Evolutionary conservation across 2,113 vertebrate species (phyloP).

Genomic region (Chionomys nivalis): DNA sequence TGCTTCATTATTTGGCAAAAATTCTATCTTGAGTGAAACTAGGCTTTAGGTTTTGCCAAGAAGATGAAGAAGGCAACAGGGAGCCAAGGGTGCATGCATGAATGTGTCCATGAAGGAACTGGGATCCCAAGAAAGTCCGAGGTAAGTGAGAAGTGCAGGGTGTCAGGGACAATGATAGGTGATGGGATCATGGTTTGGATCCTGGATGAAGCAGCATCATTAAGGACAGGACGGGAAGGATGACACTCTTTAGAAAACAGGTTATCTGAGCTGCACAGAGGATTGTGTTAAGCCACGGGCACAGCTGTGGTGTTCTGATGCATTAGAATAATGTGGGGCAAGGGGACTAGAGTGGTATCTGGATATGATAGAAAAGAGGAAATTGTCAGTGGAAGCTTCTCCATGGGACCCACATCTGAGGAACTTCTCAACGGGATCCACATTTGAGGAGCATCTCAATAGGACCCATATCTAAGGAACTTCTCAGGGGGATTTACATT

Average conservation of each 20-base stretch:
- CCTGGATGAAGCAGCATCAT: neutral
- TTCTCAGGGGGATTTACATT: rapidly evolving
- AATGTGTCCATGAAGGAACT: neutral
- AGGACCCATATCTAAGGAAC: neutral
- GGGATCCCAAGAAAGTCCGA: neutral
- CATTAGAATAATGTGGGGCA: neutral
- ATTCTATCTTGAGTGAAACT: neutral
- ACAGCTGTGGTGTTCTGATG: neutral
- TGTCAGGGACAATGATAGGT: neutral
- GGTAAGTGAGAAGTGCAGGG: neutral
- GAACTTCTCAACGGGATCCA: rapidly evolving
- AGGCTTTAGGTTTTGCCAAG: neutral
- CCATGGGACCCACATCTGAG: neutral
- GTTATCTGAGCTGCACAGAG: neutral
- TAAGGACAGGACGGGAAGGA: neutral
- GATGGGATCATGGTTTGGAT: neutral
- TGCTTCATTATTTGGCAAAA: neutral
- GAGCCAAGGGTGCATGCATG: rapidly evolving
- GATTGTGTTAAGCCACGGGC: neutral
- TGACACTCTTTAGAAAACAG: neutral
- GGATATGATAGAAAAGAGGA: neutral
- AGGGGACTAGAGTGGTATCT: neutral
- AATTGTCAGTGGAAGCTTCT: neutral
- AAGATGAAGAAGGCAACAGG: neutral
- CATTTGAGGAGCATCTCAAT: neutral